Evolutionary conservation across 53 echinoderm and acorn worm genomes (phyloP), one percentile per base, ranked within the genome.

Genomic region (Crossaster papposus): DNA sequence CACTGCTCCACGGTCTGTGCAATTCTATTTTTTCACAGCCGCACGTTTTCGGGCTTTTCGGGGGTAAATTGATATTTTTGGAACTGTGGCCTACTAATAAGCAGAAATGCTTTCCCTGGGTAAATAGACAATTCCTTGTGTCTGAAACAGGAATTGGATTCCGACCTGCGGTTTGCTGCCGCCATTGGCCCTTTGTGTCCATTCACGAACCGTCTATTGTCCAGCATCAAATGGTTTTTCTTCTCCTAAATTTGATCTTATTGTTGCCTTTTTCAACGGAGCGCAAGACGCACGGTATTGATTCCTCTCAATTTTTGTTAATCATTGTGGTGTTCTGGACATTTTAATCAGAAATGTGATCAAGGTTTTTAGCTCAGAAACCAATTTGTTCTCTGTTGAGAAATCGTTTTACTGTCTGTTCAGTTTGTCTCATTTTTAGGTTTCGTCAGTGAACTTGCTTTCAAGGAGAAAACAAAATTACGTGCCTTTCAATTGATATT

Each of bases 11-110:
- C 17, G 37, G 11, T 33, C 24, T 68, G 28, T 68, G 68, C 2
- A 82, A 51, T 51, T 84, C 26, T 23, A 6, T 51, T 50, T 72
- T 72, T 53, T 51, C 71, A 81, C 23, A 9, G 32, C 31, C 83
- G 37, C 87, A 75, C 87, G 76, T 36, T 87, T 64, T 76, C 14
- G 34, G 30, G 14, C 36, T 62, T 18, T 87, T 77, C 28, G 36
- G 62, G 29, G 14, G 87, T 76, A 87, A 87, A 87, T 36, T 76
- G 87, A 87, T 87, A 87, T 75, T 72, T n/a, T 84, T 71, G 37
- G 22, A 77, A 87, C 62, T 87, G 87, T 83, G 20, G 31, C 44
- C n/a, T 73, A n/a, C n/a, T n/a, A n/a, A n/a, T n/a, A 30, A 20
- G 33, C 29, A 72, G 24, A 72, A 73, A 85, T 73, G 72, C 72